Evolutionary conservation across 2,888 invertebrate genomes (phyloP).

Genomic region (Macrostomum cliftonense): DNA sequence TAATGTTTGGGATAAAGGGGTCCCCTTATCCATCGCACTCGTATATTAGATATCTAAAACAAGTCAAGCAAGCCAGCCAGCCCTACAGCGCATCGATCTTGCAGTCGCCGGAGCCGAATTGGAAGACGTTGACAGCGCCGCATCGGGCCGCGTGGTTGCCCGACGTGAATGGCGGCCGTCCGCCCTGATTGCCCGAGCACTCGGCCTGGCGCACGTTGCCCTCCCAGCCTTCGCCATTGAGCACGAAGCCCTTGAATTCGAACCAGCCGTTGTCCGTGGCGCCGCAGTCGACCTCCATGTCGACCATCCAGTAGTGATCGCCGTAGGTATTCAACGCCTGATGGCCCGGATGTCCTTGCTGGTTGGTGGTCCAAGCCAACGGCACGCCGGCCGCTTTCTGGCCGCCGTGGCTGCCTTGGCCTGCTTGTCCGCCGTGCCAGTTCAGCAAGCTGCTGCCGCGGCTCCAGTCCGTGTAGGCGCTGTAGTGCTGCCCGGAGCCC

Average conservation of each 20-base stretch:
- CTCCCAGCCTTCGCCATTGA: slow-evolving; percentile 28
- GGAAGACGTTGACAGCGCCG: slow-evolving; percentile 35
- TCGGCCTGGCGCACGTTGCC: slow-evolving; percentile 18
- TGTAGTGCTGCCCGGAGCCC: no score
- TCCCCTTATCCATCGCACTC: no score
- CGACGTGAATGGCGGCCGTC: slow-evolving; percentile 16
- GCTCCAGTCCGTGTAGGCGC: no score
- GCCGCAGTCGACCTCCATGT: slow-evolving; percentile 36
- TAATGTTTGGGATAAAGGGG: no score
- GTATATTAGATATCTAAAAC: no score
- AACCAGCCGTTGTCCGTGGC: slow-evolving; percentile 36
- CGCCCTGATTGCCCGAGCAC: slow-evolving; percentile 22
- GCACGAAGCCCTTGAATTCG: slow-evolving; percentile 33
- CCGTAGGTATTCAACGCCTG: slow-evolving; percentile 23
- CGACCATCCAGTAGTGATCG: slow-evolving; percentile 38
- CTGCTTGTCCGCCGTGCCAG: no score
- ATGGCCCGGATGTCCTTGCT: no score
- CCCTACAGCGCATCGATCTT: slow-evolving; percentile 1
- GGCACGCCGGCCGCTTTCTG: no score
- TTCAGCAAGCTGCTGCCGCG: no score
- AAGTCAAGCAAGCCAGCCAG: no score
- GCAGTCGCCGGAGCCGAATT: slow-evolving; percentile 20
- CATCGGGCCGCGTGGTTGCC: slow-evolving; percentile 36
- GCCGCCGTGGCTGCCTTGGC: no score
- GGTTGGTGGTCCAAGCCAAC: no score